These are phyloP conservation scores for Xyrichtys novacula DNA, from an alignment of 2,797 vertebrate genomes.

Conservation along the genomic window DNA sequence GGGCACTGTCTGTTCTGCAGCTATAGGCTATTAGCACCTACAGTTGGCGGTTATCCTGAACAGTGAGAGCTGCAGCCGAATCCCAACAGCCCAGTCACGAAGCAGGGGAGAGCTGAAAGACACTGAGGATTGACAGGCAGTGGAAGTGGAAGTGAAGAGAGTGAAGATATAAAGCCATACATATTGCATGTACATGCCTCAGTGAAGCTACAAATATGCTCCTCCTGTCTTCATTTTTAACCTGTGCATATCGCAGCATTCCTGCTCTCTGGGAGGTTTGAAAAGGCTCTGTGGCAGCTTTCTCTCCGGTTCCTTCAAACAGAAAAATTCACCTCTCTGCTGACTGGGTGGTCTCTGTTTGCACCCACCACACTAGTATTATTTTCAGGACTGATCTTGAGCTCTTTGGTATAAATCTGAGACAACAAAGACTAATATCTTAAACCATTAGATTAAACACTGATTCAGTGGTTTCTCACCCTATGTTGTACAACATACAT, in stretches of 20 bases:
- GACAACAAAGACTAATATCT: too few species aligned
- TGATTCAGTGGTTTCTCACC: too few species aligned
- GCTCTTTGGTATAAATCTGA: too few species aligned
- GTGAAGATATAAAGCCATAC: slow-evolving; percentile 30
- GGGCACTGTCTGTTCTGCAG: slow-evolving; percentile 48
- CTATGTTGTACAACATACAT: too few species aligned
- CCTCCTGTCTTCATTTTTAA: slow-evolving; percentile 33
- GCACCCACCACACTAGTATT: background rate
- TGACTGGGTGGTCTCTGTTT: background rate
- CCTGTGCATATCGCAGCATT: background rate
- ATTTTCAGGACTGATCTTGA: too few species aligned
- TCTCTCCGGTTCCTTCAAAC: slow-evolving; percentile 5
- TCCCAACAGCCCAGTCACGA: slow-evolving; percentile 59
- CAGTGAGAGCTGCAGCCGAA: slow-evolving; percentile 34
- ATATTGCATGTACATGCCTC: slow-evolving; percentile 54
- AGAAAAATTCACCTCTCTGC: background rate
- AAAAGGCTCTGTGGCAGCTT: slow-evolving; percentile 5
- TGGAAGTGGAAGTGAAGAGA: slow-evolving; percentile 12
- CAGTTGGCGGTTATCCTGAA: slow-evolving; percentile 39
- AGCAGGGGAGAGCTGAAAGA: slow-evolving; percentile 36
- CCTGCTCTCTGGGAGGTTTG: background rate
- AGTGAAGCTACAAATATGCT: slow-evolving; percentile 10
- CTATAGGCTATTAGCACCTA: slow-evolving; percentile 69
- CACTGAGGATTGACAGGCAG: slow-evolving; percentile 2
- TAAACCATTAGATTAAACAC: too few species aligned